Base-by-base conservation (phyloP, 2,113 vertebrate species). In the Camelus bactrianus region DNA sequence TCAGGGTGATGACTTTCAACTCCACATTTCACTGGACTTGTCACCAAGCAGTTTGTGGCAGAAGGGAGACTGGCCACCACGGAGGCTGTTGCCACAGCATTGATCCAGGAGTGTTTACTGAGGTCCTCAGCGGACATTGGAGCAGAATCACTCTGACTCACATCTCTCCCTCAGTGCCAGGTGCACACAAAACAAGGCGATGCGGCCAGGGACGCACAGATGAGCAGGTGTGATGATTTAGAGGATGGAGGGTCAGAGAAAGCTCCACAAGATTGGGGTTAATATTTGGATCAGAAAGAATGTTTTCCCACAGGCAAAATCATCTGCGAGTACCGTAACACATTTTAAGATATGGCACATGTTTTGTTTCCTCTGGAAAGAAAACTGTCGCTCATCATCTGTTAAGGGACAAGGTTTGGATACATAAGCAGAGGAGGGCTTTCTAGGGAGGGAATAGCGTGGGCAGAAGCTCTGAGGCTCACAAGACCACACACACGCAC, bases 281-380 rank as follows among this genome's bases (percentile, higher is more conserved):
- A 46, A 50, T 86, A 46, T 62, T 87, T 62, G 30, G 15, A 60
- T 89, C 7, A 95, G 7, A 11, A 58, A 24, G 56, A 62, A 35
- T 79, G 24, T 58, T 64, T 90, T 90, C 38, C 19, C 2, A 3
- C 16, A 52, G 58, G 76, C 91, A 69, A 87, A 42, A 54, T 46
- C 7, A 30, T 2, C 38, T 42, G 38, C 38, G 38, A 93, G 48
- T 82, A 77, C 22, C 46, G 17, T 64, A 87, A 38, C 14, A 30
- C 42, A 46, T 67, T 83, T 30, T n/a, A 85, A 95, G 91, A 73
- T 38, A n/a, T 14, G 56, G 56, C 46, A 48, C 35, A 67, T 75
- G 17, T 76, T 88, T 22, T 79, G 14, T 84, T 93, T 92, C n/a
- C 14, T 62, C 30, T 62, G 56, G 7, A 81, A 93, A 77, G 19